These are phyloP conservation scores for Onychostoma macrolepis DNA, from an alignment of 2,113 vertebrate species.

Conservation along the genomic window DNA sequence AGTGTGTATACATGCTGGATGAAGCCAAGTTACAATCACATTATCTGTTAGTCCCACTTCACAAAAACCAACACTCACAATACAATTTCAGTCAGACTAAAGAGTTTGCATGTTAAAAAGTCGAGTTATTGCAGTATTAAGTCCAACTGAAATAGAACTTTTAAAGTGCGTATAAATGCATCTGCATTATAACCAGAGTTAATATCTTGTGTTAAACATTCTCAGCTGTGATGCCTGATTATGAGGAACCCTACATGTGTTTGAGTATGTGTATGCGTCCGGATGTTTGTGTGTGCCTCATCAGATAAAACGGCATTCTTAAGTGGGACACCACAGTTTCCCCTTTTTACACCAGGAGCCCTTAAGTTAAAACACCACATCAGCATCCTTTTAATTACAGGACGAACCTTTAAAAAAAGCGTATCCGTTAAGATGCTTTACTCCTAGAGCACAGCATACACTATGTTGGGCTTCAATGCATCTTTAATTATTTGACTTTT, in stretches of 20 bases:
- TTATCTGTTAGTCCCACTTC: background rate
- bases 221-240: constrained; percentile 21
- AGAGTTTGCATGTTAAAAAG: background rate
- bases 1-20: background rate
- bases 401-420: constrained; percentile 46
- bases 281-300: constrained; percentile 53
- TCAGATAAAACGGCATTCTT: constrained; percentile 73
- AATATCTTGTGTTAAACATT: background rate
- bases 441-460: constrained; percentile 10
- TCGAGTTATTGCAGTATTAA: background rate
- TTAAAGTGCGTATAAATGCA: background rate
- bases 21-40: background rate
- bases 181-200: background rate
- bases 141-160: background rate
- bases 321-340: constrained; percentile 61
- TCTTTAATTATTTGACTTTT: background rate
- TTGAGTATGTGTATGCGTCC: constrained; percentile 49
- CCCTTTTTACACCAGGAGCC: constrained; percentile 64
- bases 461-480: background rate
- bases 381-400: constrained; percentile 58
- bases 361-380: constrained; percentile 60
- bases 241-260: background rate
- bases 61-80: background rate
- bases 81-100: background rate
- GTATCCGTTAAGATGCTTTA: constrained; percentile 12